Evolutionary conservation across 1,140 invertebrate genomes (phyloP).

Genomic region (Homalodisca vitripennis): DNA sequence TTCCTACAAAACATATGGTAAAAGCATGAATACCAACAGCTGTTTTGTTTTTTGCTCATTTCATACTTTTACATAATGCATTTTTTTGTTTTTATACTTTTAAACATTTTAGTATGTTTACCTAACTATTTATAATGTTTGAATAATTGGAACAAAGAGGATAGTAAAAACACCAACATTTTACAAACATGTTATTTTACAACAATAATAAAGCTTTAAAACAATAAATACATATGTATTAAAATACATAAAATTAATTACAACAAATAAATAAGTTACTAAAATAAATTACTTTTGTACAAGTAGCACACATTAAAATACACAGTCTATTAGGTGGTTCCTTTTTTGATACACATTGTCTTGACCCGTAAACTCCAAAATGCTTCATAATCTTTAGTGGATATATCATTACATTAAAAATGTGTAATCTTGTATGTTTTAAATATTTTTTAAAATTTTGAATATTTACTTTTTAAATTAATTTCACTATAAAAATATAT

Average conservation of each 20-base stretch:
- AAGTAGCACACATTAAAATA: not conserved
- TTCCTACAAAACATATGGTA: too few species aligned
- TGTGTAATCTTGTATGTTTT: not conserved
- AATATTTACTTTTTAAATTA: not conserved
- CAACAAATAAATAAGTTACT: constrained; percentile 3
- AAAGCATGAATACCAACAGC: too few species aligned
- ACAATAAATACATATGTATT: constrained; percentile 8
- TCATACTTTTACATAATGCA: too few species aligned
- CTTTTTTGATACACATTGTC: not conserved
- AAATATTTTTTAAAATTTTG: not conserved
- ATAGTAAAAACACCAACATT: not conserved
- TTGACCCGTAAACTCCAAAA: not conserved
- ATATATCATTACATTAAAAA: not conserved
- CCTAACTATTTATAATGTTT: too few species aligned
- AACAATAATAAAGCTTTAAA: constrained; percentile 13
- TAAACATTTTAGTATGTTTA: too few species aligned
- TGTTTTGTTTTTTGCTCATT: too few species aligned
- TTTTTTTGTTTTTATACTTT: too few species aligned
- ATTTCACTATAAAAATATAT: too few species aligned
- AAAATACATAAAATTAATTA: not conserved
- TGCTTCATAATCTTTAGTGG: not conserved
- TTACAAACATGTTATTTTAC: not conserved
- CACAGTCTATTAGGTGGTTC: not conserved
- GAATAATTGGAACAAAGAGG: too few species aligned
- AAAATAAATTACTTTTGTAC: not conserved